phyloP scores from a whole-genome alignment of 2,113 vertebrate species.

The Phalacrocorax carbo region DNA sequence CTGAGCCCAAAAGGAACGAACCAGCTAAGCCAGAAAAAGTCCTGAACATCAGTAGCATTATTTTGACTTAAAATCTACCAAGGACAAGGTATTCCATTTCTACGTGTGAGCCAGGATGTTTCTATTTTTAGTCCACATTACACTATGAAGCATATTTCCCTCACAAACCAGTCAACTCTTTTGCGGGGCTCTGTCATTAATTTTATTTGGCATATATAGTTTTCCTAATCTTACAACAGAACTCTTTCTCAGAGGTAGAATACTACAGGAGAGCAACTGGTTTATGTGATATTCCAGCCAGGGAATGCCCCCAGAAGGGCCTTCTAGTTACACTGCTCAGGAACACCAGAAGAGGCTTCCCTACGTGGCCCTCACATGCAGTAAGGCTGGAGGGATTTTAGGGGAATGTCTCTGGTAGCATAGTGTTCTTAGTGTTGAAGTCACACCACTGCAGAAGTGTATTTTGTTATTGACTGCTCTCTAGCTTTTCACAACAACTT shows the following conservation, averaged over 20 bases:
- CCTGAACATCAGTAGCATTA: background rate
- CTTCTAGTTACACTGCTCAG: background rate
- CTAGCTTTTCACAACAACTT: background rate
- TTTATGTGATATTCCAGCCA: background rate
- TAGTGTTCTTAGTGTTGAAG: background rate
- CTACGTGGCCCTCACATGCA: background rate
- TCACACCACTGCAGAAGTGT: background rate
- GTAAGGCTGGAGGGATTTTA: background rate
- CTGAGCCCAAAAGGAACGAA: background rate
- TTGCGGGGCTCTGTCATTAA: background rate
- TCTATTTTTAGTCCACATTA: background rate
- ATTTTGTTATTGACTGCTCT: background rate
- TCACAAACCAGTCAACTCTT: background rate
- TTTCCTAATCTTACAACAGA: background rate
- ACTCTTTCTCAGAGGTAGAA: background rate
- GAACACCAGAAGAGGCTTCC: background rate
- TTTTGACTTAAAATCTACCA: background rate
- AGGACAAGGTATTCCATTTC: background rate
- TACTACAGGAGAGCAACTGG: background rate
- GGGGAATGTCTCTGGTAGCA: background rate
- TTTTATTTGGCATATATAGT: background rate
- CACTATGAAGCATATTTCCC: background rate
- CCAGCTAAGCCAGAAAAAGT: background rate
- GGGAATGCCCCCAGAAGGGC: background rate
- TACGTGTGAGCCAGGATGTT: background rate